phyloP scores from a whole-genome alignment of 2,113 vertebrate genomes.

The Rousettus leschenaultii region DNA sequence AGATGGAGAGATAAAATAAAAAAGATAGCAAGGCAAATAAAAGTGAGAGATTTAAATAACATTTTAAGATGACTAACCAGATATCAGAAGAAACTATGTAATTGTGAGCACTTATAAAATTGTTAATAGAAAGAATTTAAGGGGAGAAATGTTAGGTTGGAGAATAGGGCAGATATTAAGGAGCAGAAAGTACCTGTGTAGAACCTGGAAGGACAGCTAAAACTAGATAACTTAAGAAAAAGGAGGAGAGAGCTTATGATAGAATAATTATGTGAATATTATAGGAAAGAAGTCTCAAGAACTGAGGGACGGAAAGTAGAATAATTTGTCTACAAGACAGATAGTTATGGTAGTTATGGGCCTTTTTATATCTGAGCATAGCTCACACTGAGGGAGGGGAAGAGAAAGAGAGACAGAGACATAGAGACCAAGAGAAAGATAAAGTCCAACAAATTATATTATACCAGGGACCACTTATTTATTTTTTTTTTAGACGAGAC shows the following conservation, averaged over 20 bases:
- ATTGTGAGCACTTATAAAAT: not conserved
- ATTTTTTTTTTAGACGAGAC: too few relatives aligned
- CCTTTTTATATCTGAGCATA: not conserved
- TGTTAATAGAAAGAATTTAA: not conserved
- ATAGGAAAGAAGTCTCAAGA: not conserved
- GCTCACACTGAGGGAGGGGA: not conserved
- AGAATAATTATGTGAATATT: not conserved
- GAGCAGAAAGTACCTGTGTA: not conserved
- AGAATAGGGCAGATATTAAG: not conserved
- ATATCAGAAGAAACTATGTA: not conserved
- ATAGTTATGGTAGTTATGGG: not conserved
- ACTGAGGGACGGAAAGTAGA: not conserved
- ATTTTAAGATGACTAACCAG: not conserved
- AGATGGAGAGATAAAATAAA: not conserved
- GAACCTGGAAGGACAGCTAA: not conserved
- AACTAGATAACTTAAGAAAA: not conserved
- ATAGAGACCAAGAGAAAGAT: not conserved
- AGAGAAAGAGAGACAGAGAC: not conserved
- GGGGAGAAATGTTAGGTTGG: not conserved
- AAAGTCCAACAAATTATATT: not conserved
- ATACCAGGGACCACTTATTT: not conserved
- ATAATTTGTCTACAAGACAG: not conserved
- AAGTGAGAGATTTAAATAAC: slow-evolving; percentile 4
- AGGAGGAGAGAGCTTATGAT: not conserved
- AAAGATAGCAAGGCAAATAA: not conserved